These are phyloP conservation scores for Zygaena filipendulae DNA, from an alignment of 2,888 invertebrate genomes.

Conservation along the genomic window DNA sequence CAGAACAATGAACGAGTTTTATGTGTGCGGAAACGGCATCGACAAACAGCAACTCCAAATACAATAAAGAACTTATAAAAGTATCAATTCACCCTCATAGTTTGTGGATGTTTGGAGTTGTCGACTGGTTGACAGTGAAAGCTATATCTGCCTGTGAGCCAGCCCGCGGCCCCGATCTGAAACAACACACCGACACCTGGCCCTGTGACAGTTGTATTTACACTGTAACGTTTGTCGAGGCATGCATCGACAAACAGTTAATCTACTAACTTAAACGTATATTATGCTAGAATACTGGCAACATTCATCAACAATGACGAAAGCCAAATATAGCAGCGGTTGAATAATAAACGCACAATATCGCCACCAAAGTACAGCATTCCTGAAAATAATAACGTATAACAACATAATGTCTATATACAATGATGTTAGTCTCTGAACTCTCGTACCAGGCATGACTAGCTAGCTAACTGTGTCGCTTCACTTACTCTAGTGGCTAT, in stretches of 20 bases:
- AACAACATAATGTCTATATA: conserved; percentile 37
- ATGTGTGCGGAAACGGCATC: no score
- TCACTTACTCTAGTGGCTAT: conserved; percentile 86
- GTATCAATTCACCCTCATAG: conserved; percentile 84
- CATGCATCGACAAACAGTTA: no score
- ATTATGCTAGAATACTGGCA: conserved; percentile 17
- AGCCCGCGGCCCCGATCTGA: conserved; percentile 91
- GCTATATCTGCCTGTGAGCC: conserved; percentile 96
- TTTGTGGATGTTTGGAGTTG: conserved; percentile 91
- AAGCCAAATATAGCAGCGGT: no score
- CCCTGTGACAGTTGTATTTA: conserved; percentile 37
- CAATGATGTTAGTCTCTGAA: conserved; percentile 50
- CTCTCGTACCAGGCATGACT: conserved; percentile 24
- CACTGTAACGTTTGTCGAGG: conserved; percentile 18
- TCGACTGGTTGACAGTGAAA: conserved; percentile 97
- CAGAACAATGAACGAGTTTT: no score
- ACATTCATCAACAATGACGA: no score
- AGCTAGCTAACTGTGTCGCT: conserved; percentile 19
- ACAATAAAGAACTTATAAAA: no score
- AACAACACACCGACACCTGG: conserved; percentile 67
- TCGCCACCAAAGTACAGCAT: no score
- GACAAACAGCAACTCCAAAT: no score
- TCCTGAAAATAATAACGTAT: conserved; percentile 33
- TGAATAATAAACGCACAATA: no score
- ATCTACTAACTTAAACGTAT: not conserved